Conservation (phyloP, 2,888 invertebrate genomes). For the Syrista parreyssii region DNA sequence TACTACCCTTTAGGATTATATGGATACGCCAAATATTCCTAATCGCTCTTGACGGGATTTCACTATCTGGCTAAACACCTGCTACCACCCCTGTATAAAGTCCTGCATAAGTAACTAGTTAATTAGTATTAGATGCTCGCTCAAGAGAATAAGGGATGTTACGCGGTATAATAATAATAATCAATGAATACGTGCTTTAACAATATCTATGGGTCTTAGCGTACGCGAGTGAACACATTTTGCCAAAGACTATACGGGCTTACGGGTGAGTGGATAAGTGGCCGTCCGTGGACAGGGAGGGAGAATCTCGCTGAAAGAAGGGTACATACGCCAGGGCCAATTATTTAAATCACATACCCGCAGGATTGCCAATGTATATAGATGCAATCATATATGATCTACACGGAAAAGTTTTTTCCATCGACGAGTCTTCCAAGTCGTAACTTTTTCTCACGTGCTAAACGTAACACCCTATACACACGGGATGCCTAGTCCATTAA, state of each 20-base stretch:
- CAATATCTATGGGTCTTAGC: neutral
- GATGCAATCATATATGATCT: neutral
- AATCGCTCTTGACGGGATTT: neutral
- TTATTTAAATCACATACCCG: slow-evolving; percentile 33
- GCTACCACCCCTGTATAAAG: neutral
- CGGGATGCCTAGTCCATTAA: neutral
- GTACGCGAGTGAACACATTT: neutral
- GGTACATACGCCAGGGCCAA: slow-evolving; percentile 21
- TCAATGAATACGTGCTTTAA: neutral
- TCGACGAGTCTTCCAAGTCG: neutral
- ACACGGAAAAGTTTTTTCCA: neutral
- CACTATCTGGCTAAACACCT: neutral
- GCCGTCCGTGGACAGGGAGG: slow-evolving; percentile 17
- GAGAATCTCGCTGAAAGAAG: slow-evolving; percentile 22
- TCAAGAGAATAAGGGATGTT: neutral
- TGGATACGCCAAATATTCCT: neutral
- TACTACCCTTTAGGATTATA: neutral
- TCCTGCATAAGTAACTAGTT: neutral
- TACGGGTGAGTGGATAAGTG: slow-evolving; percentile 20
- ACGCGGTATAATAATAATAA: neutral
- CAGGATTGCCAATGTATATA: slow-evolving; percentile 6
- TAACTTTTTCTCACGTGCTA: neutral
- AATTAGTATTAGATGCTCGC: neutral
- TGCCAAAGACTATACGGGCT: neutral
- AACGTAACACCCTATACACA: neutral